Percentiles rank a stretch among this genome's conserved stretches.
Evolutionary conservation across 2,888 invertebrate species (phyloP).

Genomic region (Willowsia nigromaculata): DNA sequence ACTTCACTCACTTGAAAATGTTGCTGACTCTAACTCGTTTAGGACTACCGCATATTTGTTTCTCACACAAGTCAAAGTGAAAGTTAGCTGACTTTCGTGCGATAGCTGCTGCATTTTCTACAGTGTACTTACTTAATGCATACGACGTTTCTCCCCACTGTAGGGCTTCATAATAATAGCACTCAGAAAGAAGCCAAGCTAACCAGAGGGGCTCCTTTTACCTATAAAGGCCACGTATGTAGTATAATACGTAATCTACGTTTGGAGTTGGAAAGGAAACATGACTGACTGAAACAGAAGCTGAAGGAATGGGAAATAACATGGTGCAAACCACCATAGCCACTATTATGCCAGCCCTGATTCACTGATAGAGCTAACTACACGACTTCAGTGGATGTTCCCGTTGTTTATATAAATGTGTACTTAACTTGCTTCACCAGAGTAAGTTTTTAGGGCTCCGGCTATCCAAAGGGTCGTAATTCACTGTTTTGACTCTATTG

Average conservation of each 20-base stretch:
- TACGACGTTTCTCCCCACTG: neutral
- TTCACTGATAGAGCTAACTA: neutral
- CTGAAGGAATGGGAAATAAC: neutral
- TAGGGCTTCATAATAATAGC: neutral
- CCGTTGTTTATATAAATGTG: constrained; percentile 8
- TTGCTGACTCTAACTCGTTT: constrained; percentile 56
- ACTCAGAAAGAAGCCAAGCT: neutral
- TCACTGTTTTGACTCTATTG: constrained; percentile 63
- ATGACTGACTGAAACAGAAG: constrained; percentile 53
- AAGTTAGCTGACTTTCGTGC: constrained; percentile 10
- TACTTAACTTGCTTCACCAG: constrained; percentile 34
- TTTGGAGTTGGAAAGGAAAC: neutral
- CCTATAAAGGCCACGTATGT: neutral
- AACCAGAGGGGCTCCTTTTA: neutral
- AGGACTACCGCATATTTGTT: neutral
- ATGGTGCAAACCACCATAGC: neutral
- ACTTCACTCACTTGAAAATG: constrained; percentile 41
- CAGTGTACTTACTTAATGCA: neutral
- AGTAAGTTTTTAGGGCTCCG: neutral
- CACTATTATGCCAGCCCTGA: neutral
- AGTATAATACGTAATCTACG: neutral
- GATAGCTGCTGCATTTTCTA: constrained; percentile 18
- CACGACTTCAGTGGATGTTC: neutral
- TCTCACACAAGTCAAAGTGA: neutral
- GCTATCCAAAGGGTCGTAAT: constrained; percentile 51